Evolutionary conservation across 2,888 invertebrate genomes (phyloP), one percentile per base, ranked within the genome.

Genomic region (Mesoligia furuncula): DNA sequence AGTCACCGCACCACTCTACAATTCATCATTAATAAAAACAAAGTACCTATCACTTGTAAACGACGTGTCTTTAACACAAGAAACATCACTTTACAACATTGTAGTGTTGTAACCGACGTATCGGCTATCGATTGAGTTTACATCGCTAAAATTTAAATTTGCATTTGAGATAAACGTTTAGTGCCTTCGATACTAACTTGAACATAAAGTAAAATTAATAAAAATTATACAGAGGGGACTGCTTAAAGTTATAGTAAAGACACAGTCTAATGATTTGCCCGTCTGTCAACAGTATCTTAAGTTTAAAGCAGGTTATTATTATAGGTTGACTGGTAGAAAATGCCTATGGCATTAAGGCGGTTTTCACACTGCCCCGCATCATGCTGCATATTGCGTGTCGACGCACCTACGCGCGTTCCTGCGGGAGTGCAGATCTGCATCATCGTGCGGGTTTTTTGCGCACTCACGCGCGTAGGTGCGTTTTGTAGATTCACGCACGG

Each of bases 131-230:
- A 73, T 65, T 48, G 54, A 69, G 68, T 59, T 73, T 42, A 67
- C 11, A 82, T 84, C 77, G 72, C 77, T 80, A 81, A 81, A 78
- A 66, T 61, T 66, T 57, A 57, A 79, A 86, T 82, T 86, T 82
- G 69, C 77, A 82, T 79, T 75, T 24, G 24, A 75, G 76, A 86
- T 80, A 80, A 80, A 66, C 51, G 71, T 80, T 75, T 79, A 84
- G 61, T 70, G 66, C 57, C 68, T 66, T 71, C 27, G 24, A 62
- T 64, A 62, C 45, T 20, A 27, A 66, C 71, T 51, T 27, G 31
- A 57, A 31, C 57, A 70, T 20, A 78, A 31, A 61, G 17, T 61
- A 31, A 61, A 31, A 17, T 17, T 61, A 8, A 31, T 61, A 61
- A 62, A 62, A 62, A 27, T 20, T 1, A 20, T 36, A 36, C 20